Evolutionary conservation across 2,797 vertebrate species (phyloP).

Genomic region (Sebastes wilsoni): DNA sequence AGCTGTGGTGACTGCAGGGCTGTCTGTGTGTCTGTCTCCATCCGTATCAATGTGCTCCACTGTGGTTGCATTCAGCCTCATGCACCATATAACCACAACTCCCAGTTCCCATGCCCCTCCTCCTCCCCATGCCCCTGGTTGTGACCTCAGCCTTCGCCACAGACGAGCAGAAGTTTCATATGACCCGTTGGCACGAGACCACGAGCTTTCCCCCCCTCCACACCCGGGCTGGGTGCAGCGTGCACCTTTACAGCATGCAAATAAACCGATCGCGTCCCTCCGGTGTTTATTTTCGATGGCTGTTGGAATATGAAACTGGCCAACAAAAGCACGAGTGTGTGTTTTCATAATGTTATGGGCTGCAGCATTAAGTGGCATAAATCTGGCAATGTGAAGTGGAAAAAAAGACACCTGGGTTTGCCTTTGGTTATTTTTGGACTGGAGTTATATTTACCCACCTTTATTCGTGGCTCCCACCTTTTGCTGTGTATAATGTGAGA

Average conservation of each 20-base stretch:
- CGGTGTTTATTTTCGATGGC: constrained; percentile 51
- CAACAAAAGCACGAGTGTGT: constrained; percentile 54
- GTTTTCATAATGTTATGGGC: constrained; percentile 52
- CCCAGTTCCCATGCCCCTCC: constrained; percentile 35
- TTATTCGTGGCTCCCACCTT: constrained; percentile 47
- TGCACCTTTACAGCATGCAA: constrained; percentile 53
- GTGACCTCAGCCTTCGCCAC: constrained; percentile 54
- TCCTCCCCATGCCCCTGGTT: background rate
- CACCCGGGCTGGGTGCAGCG: background rate
- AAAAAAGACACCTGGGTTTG: constrained; percentile 47
- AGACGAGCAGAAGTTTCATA: constrained; percentile 48
- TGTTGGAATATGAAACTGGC: constrained; percentile 24
- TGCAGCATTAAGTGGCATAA: constrained; percentile 32
- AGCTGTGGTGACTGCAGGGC: constrained; percentile 55
- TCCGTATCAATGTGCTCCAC: constrained; percentile 37
- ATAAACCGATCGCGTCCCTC: constrained; percentile 36
- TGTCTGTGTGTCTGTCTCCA: constrained; percentile 39
- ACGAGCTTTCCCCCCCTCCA: background rate
- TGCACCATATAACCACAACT: constrained; percentile 42
- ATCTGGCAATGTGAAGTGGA: constrained; percentile 27
- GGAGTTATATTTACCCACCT: constrained; percentile 68
- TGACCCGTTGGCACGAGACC: constrained; percentile 42
- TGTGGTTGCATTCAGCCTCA: constrained; percentile 41
- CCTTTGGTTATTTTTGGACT: constrained; percentile 57
- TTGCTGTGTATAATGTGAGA: constrained; percentile 46